Base-by-base conservation (phyloP, 2,113 vertebrate species). In the Chrysemys picta region DNA sequence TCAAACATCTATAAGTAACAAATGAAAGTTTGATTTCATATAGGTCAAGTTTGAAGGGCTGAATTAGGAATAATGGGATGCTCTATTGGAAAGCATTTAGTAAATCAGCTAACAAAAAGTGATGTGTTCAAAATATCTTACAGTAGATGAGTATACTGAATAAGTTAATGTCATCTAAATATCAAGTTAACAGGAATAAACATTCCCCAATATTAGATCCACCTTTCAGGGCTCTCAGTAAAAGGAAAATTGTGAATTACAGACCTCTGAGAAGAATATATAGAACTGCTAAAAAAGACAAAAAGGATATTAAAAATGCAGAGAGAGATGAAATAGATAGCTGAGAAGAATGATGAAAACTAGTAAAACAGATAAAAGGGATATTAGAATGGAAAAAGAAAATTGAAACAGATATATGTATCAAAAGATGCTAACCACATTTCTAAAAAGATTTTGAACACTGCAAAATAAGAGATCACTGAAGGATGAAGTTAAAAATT, bases 291-390 rank as follows among this genome's bases (percentile, higher is more conserved):
- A 69, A 85, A 54, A 56, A 92, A 91, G 75, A 91, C 62, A 87
- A 93, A 93, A 95, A 78, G 57, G 86, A 90, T 50, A 95, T 96
- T 97, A 96, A 94, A 97, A 96, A 94, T 91, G 29, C 91, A 96
- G 88, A 85, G 25, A 54, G 22, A 54, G 3, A 93, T 86, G 76
- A 90, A 96, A 92, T 52, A 84, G 87, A 90, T 90, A 92, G 93
- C 69, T 82, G 89, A 93, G 72, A 91, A 85, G 84, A 96, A 91
- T 92, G 47, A 91, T 88, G 92, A 90, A 94, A 96, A 96, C 78
- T 38, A 92, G 42, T 81, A 85, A 94, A 89, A 93, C 17, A 91
- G 88, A 95, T 91, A 88, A 87, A 96, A n/a, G 8, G 84, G 53
- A 82, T 96, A 94, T 93, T 94, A 93, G 85, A 92, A 93, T 80